A percentile compares a stretch with the other conserved stretches of the same genome.
phyloP scores from a whole-genome alignment of 2,888 invertebrate species.

The Alloplasta piceator region DNA sequence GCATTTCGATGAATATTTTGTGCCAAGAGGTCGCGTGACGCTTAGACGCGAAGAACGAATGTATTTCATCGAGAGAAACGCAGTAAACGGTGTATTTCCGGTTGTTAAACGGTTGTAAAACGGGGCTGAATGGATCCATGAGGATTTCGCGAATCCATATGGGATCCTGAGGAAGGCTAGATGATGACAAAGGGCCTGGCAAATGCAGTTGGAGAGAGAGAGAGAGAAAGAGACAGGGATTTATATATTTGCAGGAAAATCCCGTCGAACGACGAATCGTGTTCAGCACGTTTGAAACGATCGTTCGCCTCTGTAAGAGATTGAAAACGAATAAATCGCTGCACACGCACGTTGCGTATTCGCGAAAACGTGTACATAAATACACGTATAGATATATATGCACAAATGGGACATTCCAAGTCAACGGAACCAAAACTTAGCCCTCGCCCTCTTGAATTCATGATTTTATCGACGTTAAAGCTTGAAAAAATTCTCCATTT shows the following conservation, averaged over 20 bases:
- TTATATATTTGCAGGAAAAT: background rate
- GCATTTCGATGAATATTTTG: background rate
- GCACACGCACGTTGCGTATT: conserved; percentile 49
- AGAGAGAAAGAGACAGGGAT: background rate
- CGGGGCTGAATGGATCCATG: conserved; percentile 22
- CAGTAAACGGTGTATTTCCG: background rate
- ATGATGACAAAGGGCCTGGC: no score
- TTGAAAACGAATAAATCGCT: conserved; percentile 36
- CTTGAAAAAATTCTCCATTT: no score
- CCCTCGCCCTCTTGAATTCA: no score
- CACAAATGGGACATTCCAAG: no score
- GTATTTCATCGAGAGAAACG: no score
- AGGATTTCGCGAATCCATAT: conserved; percentile 17
- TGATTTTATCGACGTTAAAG: no score
- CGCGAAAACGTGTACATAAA: background rate
- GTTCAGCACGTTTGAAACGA: conserved; percentile 50
- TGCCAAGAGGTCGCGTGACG: background rate
- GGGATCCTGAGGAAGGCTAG: no score
- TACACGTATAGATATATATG: background rate
- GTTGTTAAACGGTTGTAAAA: conserved; percentile 12
- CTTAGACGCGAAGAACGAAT: background rate
- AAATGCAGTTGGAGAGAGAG: background rate
- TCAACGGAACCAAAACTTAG: no score
- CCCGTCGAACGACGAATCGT: conserved; percentile 20
- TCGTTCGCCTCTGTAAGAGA: conserved; percentile 1